A percentile compares a stretch with the other conserved stretches of the same genome.
Conservation (phyloP, 2,113 vertebrate species). For the Anarhynchus alexandrinus region DNA sequence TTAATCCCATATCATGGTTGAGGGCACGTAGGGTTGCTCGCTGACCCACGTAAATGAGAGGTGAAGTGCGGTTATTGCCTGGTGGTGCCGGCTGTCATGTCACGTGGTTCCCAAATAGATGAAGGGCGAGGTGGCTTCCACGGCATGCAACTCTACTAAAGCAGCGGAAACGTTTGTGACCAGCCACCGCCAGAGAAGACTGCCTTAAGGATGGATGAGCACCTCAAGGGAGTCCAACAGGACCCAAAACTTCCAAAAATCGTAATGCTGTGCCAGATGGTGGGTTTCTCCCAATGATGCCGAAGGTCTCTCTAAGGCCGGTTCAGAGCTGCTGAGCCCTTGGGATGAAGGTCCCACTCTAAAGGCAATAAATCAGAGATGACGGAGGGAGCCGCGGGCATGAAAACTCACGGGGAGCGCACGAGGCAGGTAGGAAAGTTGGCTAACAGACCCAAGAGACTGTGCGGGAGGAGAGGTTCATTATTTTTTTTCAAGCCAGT, state of each 20-base stretch:
- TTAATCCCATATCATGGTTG: neutral
- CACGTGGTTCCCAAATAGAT: accelerated
- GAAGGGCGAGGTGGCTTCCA: neutral
- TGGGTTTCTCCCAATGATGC: neutral
- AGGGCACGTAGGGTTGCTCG: neutral
- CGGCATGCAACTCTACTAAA: neutral
- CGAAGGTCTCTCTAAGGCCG: neutral
- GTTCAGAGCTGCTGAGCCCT: neutral
- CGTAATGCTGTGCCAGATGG: neutral
- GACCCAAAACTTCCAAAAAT: neutral
- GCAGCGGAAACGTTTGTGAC: neutral
- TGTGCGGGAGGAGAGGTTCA: neutral
- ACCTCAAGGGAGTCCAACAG: neutral
- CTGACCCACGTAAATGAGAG: accelerated
- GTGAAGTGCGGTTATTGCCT: accelerated
- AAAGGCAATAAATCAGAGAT: slow-evolving; percentile 18
- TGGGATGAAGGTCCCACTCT: neutral
- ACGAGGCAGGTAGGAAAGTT: neutral
- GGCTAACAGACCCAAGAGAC: neutral
- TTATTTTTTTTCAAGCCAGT: neutral
- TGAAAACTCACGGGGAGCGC: neutral
- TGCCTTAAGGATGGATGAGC: neutral
- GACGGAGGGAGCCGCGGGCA: neutral
- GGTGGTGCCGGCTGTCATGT: accelerated
- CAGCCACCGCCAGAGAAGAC: neutral